Evolutionary conservation across 2,888 invertebrate species (phyloP).

Genomic region (Spisula subtruncata): DNA sequence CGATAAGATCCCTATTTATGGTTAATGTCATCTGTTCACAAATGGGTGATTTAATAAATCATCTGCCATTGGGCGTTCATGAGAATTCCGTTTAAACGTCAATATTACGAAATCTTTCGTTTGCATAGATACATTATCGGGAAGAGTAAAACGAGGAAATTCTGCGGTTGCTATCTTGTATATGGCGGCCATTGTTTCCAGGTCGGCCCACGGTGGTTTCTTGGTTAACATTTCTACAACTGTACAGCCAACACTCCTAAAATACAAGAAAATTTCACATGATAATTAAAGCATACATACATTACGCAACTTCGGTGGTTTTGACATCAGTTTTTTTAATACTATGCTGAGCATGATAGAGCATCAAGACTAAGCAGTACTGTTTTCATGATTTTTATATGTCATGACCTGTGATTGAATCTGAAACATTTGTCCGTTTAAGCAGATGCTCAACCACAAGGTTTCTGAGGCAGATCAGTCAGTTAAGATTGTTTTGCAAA

Average conservation of each 20-base stretch:
- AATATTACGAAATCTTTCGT: slow-evolving; percentile 83
- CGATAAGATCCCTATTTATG: not conserved
- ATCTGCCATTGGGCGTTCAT: slow-evolving; percentile 84
- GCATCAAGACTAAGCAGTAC: too few species aligned
- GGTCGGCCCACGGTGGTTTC: slow-evolving; percentile 87
- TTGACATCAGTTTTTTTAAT: too few species aligned
- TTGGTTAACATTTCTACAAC: slow-evolving; percentile 88
- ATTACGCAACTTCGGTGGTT: too few species aligned
- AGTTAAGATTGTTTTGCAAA: too few species aligned
- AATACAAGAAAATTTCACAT: slow-evolving; percentile 44
- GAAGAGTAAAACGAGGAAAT: slow-evolving; percentile 85
- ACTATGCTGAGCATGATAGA: too few species aligned
- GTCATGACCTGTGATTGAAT: too few species aligned
- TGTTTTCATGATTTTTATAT: too few species aligned
- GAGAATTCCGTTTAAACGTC: slow-evolving; percentile 82
- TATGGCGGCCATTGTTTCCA: slow-evolving; percentile 88
- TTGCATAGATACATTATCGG: slow-evolving; percentile 76
- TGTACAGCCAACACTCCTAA: slow-evolving; percentile 88
- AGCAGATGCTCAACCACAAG: too few species aligned
- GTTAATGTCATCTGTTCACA: slow-evolving; percentile 66
- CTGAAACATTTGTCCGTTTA: too few species aligned
- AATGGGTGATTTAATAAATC: slow-evolving; percentile 77
- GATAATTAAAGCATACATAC: not conserved
- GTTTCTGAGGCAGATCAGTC: too few species aligned
- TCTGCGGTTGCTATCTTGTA: slow-evolving; percentile 87